Conservation (phyloP, 2,797 vertebrate species). For the Gallinago solitaria region DNA sequence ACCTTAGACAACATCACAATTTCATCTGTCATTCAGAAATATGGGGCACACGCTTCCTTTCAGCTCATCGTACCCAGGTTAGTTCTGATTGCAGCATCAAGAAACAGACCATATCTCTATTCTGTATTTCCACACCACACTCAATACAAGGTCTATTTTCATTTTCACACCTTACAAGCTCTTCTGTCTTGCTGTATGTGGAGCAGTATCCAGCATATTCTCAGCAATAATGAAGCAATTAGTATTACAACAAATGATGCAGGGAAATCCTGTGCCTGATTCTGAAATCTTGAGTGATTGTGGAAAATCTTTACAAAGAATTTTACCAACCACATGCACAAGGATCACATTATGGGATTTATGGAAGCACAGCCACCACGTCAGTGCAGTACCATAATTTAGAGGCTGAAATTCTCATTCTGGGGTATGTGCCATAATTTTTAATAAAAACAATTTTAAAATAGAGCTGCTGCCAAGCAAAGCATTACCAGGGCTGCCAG, state of each 20-base stretch:
- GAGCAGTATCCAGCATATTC: not conserved
- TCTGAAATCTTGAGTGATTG: not conserved
- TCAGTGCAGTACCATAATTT: not conserved
- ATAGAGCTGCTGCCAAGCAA: conserved; percentile 35
- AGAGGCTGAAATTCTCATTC: not conserved
- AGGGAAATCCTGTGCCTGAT: not conserved
- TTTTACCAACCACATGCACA: not conserved
- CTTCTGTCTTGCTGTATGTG: not conserved
- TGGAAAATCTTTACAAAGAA: not conserved
- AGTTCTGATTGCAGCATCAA: not conserved
- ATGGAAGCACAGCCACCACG: not conserved
- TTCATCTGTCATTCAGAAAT: not conserved
- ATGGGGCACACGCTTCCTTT: not conserved
- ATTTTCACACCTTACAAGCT: not conserved
- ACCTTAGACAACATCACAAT: not conserved
- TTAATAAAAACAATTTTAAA: conserved; percentile 36
- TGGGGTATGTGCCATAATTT: conserved; percentile 13
- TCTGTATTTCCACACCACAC: not conserved
- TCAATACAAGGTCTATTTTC: not conserved
- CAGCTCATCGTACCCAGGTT: not conserved
- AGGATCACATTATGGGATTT: not conserved
- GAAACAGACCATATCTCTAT: not conserved
- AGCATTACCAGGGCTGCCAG: conserved; percentile 18
- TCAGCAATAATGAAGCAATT: not conserved
- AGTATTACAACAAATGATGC: not conserved